Conservation (phyloP, 2,797 vertebrate species). For the Oophaga sylvatica region DNA sequence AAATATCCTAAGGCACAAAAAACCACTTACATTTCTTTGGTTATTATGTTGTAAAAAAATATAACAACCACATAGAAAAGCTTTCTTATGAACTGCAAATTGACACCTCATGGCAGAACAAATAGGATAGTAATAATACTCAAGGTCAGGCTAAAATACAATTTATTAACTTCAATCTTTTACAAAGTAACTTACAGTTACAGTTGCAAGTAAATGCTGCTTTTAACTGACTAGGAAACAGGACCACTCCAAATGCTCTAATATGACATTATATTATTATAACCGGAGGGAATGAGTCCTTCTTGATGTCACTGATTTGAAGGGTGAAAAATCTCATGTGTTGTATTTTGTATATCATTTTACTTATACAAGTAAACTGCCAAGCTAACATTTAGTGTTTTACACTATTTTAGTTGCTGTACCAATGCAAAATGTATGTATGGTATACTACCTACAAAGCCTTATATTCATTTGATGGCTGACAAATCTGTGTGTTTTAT, state of each 20-base stretch:
- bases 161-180: slow-evolving; percentile 71
- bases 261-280: slow-evolving; percentile 50
- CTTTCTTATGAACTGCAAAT: slow-evolving; percentile 60
- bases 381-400: too few species aligned
- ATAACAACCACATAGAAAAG: slow-evolving; percentile 49
- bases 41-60: slow-evolving; percentile 49
- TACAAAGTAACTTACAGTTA: slow-evolving; percentile 70
- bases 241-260: slow-evolving; percentile 49
- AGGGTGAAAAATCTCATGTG: background rate
- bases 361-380: too few species aligned
- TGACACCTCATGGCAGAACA: slow-evolving; percentile 59
- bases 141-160: slow-evolving; percentile 67
- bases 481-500: too few species aligned
- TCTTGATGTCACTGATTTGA: background rate
- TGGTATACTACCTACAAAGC: too few species aligned
- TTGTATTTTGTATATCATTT: too few species aligned
- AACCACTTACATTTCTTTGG: slow-evolving; percentile 50
- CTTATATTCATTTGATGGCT: too few species aligned
- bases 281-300: slow-evolving; percentile 30
- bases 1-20: slow-evolving; percentile 44
- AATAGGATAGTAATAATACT: slow-evolving; percentile 59
- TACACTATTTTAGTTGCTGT: too few species aligned
- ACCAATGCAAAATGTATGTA: too few species aligned
- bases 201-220: slow-evolving; percentile 60
- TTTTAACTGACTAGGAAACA: slow-evolving; percentile 58